A percentile compares a stretch with the other conserved stretches of the same genome.
Conservation (phyloP, 2,797 vertebrate genomes). For the Liasis olivaceus region DNA sequence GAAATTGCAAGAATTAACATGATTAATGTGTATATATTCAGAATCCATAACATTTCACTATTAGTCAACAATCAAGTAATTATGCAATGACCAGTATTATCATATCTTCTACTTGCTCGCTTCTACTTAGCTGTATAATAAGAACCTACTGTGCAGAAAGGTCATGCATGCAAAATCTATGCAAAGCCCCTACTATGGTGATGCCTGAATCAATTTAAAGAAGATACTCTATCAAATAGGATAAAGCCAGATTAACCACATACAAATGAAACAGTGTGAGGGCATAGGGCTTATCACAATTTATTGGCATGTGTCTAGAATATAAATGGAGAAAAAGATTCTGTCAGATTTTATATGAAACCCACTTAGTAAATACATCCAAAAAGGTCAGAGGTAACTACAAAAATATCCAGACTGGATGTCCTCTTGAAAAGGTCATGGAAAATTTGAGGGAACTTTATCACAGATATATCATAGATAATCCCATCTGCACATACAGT, state of each 20-base stretch:
- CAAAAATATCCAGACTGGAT: background rate
- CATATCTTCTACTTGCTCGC: slow-evolving; percentile 3
- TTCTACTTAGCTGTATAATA: slow-evolving; percentile 65
- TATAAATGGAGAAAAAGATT: slow-evolving; percentile 62
- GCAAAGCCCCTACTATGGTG: slow-evolving; percentile 67
- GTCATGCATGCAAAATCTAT: slow-evolving; percentile 73
- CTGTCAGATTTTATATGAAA: slow-evolving; percentile 49
- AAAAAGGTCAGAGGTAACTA: slow-evolving; percentile 28
- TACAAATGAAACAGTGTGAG: slow-evolving; percentile 67
- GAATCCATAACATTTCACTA: background rate
- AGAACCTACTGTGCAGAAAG: slow-evolving; percentile 72
- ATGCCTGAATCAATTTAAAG: slow-evolving; percentile 70
- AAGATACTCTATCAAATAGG: slow-evolving; percentile 71
- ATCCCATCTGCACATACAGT: slow-evolving; percentile 16
- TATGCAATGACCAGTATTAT: slow-evolving; percentile 22
- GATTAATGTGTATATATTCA: background rate
- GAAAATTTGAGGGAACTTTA: background rate
- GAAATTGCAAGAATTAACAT: background rate
- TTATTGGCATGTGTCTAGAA: slow-evolving; percentile 61
- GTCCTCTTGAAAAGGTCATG: slow-evolving; percentile 22
- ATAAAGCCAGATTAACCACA: slow-evolving; percentile 73
- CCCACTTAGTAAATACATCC: slow-evolving; percentile 21
- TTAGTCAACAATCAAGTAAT: background rate
- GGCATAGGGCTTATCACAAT: slow-evolving; percentile 56
- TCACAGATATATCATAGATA: background rate